Conservation (phyloP, 2,797 vertebrate genomes). For the Balearica regulorum region DNA sequence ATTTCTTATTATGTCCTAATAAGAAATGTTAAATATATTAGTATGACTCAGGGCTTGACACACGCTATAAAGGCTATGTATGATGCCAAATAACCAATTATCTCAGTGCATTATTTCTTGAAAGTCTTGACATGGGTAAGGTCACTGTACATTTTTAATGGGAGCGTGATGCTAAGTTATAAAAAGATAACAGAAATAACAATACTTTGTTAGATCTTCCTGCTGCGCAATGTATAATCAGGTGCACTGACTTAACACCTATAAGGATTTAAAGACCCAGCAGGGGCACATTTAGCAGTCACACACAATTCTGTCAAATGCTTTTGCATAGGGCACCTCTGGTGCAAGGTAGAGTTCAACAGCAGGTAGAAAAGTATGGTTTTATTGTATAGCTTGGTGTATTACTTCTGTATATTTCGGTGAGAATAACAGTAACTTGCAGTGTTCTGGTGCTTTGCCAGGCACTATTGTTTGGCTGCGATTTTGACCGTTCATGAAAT, state of each 20-base stretch:
- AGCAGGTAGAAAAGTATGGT: not conserved
- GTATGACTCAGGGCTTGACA: constrained; percentile 26
- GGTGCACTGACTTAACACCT: constrained; percentile 22
- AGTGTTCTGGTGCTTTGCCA: not conserved
- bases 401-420: not conserved
- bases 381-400: not conserved
- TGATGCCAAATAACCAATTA: constrained; percentile 48
- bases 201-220: constrained; percentile 7
- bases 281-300: not conserved
- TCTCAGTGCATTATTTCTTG: constrained; percentile 31
- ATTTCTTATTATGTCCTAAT: constrained; percentile 47
- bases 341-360: not conserved
- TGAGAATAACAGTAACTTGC: not conserved
- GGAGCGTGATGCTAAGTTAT: not conserved
- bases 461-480: not conserved
- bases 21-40: constrained; percentile 53
- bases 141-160: constrained; percentile 29
- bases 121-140: constrained; percentile 15
- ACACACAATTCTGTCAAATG: not conserved
- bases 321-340: not conserved
- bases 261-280: constrained; percentile 42
- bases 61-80: not conserved
- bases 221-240: not conserved
- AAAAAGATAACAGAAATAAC: constrained; percentile 26
- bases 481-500: not conserved